Conservation (phyloP, 2,888 invertebrate genomes). For the Nephrotoma appendiculata region DNA sequence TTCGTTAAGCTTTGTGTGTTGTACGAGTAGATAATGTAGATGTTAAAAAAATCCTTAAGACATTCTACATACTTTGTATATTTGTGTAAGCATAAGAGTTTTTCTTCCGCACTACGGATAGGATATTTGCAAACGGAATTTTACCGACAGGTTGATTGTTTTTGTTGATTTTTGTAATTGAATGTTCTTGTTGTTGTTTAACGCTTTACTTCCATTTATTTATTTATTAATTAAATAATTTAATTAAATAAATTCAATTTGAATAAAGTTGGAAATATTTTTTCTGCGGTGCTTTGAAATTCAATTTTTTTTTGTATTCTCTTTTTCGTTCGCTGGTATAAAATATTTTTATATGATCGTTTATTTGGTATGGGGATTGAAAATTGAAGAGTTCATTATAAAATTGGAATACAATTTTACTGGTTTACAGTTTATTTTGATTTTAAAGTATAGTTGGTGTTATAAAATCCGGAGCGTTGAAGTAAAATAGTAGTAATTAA, state of each 20-base stretch:
- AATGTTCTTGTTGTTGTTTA: neutral
- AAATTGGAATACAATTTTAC: neutral
- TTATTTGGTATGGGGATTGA: neutral
- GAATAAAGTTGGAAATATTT: neutral
- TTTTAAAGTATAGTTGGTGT: too few species aligned
- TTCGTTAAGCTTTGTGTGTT: neutral
- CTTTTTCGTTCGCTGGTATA: neutral
- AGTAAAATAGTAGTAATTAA: too few species aligned
- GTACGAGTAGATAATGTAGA: neutral
- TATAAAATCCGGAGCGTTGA: too few species aligned
- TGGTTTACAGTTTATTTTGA: neutral
- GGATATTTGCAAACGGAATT: neutral
- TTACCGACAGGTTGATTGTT: neutral
- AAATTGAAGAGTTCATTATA: neutral
- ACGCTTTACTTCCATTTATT: neutral
- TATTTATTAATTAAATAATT: neutral
- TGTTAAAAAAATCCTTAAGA: neutral
- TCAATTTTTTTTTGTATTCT: neutral
- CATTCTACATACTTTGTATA: neutral
- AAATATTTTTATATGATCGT: neutral
- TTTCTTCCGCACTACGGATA: neutral
- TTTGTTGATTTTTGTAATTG: neutral
- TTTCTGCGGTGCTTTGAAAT: neutral
- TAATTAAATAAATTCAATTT: neutral
- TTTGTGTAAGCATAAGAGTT: neutral